Base-by-base conservation (phyloP, 1,140 invertebrate genomes). In the Drosophila takahashii region DNA sequence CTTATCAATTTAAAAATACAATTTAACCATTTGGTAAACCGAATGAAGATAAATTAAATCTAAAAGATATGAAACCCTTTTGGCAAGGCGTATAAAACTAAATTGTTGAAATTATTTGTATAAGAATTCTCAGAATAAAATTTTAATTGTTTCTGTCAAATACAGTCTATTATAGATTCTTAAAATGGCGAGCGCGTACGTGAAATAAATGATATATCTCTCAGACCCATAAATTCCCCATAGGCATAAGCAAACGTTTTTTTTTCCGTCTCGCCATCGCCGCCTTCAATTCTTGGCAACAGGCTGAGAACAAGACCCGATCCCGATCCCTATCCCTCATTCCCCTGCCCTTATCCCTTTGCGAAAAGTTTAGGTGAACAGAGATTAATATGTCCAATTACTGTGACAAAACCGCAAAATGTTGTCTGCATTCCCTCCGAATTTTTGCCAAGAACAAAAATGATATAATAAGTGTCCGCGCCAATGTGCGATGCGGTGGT, bases 331-430 rank as follows among this genome's bases (percentile, higher is more conserved):
- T 4, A 29, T 6, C 26, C 48, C 48, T 15, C 29, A 16, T 0
- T 50, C 51, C 59, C 61, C 57, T 32, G 36, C 47, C 29, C 42
- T 57, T 51, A 15, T 50, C 36, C 32, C 47, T 51, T 34, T n/a
- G 9, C 52, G 44, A 71, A 72, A 83, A 73, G 64, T 70, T 80
- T 70, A 89, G 65, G 77, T 59, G 83, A 91, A 91, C 90, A 90
- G 86, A 91, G 90, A 91, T 91, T 91, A 91, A 91, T 91, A 90
- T 91, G 90, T 91, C 90, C 90, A 91, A 91, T 91, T 91, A 91
- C 90, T 91, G 90, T 91, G 90, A 91, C 90, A 91, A 91, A 91
- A 91, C 85, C 83, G 83, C 76, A 91, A 91, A 91, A 90, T 90
- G 86, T 83, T 58, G 85, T 85, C 85, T 89, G 83, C 84, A 74